Base-by-base conservation (phyloP, 2,888 invertebrate genomes). In the Melanotus villosus region DNA sequence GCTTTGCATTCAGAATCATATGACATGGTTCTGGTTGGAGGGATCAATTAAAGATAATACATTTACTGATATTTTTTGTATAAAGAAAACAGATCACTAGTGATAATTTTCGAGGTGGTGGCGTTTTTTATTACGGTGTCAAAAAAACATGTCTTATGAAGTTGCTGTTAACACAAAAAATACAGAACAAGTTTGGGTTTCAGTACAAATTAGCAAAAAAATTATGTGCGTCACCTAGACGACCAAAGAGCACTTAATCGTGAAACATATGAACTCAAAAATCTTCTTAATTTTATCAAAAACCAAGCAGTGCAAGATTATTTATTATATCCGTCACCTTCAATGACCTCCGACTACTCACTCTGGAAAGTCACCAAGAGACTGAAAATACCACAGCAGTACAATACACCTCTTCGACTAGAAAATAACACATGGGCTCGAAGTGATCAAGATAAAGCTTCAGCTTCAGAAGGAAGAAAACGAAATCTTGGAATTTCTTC, bases 361-460 rank as follows among this genome's bases (percentile, higher is more conserved):
- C 38, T 43, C 10, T 43, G 5, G 43, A 18, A 43, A 43, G 43
- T 16, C 10, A 43, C 43, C 43, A 43, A 43, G 43, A 43, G 19
- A 16, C 43, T 43, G 10, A 43, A 43, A 4, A 2, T 5, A 18
- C 43, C 19, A 16, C 18, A 43, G 18, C 43, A 43, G 18, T 18
- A 16, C 10, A 10, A 3, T 43, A 43, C 38, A 12, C 43, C 43
- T 43, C 7, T 43, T 16, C 14, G 19, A 18, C 10, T 43, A 43
- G 43, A 43, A 16, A 43, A 43, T 18, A 43, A 43, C 10, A 43
- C 43, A 2, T 43, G 43, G 43, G 43, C 7, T 16, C 4, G 43
- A 43, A 43, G 43, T 16, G 10, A 43, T 16, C 43, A 43, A 2
- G 43, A 43, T 2, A 19, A 12, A 43, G 4, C 43, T 43, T 43